Evolutionary conservation across 2,888 invertebrate genomes (phyloP), one percentile per base, ranked within the genome.

Genomic region (Euphydryas editha): DNA sequence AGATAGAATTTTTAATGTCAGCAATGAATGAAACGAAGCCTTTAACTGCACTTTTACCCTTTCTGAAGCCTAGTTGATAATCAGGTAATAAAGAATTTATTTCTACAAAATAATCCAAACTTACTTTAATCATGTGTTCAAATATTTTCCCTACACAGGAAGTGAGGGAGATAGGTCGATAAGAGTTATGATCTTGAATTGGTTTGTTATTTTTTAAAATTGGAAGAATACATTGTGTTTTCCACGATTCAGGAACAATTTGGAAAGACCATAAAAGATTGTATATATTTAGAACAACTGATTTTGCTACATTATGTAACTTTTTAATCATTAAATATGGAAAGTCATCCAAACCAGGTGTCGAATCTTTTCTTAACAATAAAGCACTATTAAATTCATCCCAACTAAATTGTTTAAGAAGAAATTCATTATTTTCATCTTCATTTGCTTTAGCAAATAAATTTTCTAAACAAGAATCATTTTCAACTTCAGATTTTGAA

Each of bases 151-250:
- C 71, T 44, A 39, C 11, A 39, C 39, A 39, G 13, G 39, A 39
- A 18, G 68, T 59, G 47, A 73, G 24, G 17, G 72, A 65, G n/a
- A 72, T 71, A 13, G 71, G 69, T 49, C 69, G 47, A 46, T 71
- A 72, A 36, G 72, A 72, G 15, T 58, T 39, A 55, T 20, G 24
- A 42, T 65, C 39, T 49, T 55, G 46, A 20, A 13, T n/a, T 21
- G 61, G 42, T 65, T 69, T 70, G 58, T 68, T 61, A 15, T 13
- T 67, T 55, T 72, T 72, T 49, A 68, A 49, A 44, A 73, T 67
- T 10, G 70, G 73, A 58, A 72, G 67, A 17, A 69, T 59, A 65
- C 68, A 73, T 58, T 71, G 67, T 17, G 62, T 68, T 67, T 71
- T 72, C 70, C 68, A 70, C n/a, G 54, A 54, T 17, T 66, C 59